phyloP scores from a whole-genome alignment of 2,888 invertebrate species.

The Orthosia incerta region DNA sequence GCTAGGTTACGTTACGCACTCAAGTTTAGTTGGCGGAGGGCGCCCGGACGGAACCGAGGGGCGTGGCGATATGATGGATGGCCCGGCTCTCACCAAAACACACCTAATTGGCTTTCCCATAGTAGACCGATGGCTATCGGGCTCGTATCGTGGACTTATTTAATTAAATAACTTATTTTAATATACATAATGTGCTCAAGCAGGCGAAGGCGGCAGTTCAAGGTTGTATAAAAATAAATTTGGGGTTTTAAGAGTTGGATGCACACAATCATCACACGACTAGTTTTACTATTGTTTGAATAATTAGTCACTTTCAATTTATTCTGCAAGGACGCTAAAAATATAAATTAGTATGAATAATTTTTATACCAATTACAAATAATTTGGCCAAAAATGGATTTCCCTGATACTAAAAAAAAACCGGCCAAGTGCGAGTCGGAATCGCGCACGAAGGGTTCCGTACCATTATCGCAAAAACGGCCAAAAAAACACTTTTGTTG shows the following conservation, averaged over 20 bases:
- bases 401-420: constrained; percentile 18
- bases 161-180: constrained; percentile 64
- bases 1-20: constrained; percentile 66
- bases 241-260: neutral
- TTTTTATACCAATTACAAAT: constrained; percentile 12
- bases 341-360: constrained; percentile 16
- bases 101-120: constrained; percentile 87
- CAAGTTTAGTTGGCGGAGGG: constrained; percentile 68
- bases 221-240: constrained; percentile 25
- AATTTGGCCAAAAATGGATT: neutral
- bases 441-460: too few species aligned
- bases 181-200: constrained; percentile 52
- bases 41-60: constrained; percentile 79
- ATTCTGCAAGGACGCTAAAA: neutral
- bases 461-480: too few species aligned
- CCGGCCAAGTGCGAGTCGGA: too few species aligned
- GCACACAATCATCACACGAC: neutral
- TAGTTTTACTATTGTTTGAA: neutral
- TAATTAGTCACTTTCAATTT: neutral
- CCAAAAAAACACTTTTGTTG: too few species aligned
- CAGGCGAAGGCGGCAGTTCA: constrained; percentile 37
- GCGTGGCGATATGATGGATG: constrained; percentile 87
- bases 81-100: constrained; percentile 83
- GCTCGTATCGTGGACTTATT: constrained; percentile 64
- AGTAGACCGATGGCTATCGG: constrained; percentile 78